Conservation (phyloP, 2,888 invertebrate genomes). For the Cantharis flavilabris region DNA sequence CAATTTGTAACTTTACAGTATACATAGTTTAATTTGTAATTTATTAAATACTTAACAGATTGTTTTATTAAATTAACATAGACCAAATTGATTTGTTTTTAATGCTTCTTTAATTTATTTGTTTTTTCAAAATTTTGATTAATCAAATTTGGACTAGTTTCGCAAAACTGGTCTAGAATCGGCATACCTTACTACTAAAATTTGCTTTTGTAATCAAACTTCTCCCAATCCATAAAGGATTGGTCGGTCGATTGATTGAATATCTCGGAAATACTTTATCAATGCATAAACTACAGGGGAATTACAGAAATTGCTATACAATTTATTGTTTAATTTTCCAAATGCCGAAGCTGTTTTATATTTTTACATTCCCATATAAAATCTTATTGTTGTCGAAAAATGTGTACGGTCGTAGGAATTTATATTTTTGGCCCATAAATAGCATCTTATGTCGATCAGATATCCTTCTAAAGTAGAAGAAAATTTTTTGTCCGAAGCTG, state of each 20-base stretch:
- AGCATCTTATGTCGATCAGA: conserved; percentile 70
- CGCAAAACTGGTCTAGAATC: too few species aligned
- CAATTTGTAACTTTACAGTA: background rate
- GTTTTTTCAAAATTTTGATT: too few species aligned
- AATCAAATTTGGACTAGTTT: too few species aligned
- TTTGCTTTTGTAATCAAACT: too few species aligned
- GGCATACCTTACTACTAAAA: too few species aligned
- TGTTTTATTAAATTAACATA: background rate
- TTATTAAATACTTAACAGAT: background rate
- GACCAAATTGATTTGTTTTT: background rate
- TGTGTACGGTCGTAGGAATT: background rate
- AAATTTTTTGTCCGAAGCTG: background rate
- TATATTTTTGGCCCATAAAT: conserved; percentile 73
- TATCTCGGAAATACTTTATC: too few species aligned
- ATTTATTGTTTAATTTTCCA: too few species aligned
- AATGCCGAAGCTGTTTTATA: background rate
- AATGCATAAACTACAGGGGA: too few species aligned
- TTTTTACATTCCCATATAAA: background rate
- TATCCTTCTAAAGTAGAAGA: conserved; percentile 58
- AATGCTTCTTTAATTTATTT: too few species aligned
- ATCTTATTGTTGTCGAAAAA: background rate
- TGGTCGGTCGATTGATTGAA: too few species aligned
- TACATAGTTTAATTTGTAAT: background rate
- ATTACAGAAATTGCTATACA: too few species aligned
- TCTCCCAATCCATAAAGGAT: too few species aligned